phyloP scores from a whole-genome alignment of 2,797 vertebrate species.

The Sphaeramia orbicularis region DNA sequence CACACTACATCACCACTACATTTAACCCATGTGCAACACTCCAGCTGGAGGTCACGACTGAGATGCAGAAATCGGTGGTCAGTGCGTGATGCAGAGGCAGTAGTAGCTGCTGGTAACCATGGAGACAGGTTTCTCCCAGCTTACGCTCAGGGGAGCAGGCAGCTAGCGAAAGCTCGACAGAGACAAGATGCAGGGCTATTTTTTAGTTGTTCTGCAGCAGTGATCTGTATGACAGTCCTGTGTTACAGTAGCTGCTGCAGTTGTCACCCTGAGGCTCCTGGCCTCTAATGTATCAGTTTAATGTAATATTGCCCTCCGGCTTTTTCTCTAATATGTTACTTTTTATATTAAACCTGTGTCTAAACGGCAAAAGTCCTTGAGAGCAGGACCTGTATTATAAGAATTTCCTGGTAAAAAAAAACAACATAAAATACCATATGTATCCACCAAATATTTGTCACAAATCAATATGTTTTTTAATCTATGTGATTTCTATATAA shows the following conservation, averaged over 20 bases:
- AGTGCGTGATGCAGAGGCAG: slow-evolving; percentile 56
- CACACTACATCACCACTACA: slow-evolving; percentile 4
- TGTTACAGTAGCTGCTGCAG: slow-evolving; percentile 32
- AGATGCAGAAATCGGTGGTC: slow-evolving; percentile 33
- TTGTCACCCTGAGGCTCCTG: slow-evolving; percentile 2
- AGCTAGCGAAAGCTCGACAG: slow-evolving; percentile 20
- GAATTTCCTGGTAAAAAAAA: no score
- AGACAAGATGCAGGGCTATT: slow-evolving; percentile 30
- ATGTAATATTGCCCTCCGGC: no score
- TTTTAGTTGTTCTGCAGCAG: slow-evolving; percentile 42
- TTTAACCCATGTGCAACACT: not conserved
- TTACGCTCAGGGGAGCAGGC: slow-evolving; percentile 37
- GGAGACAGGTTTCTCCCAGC: slow-evolving; percentile 69
- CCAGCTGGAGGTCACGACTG: slow-evolving; percentile 14
- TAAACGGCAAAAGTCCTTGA: no score
- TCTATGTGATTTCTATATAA: no score
- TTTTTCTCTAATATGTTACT: no score
- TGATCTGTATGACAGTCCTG: slow-evolving; percentile 45
- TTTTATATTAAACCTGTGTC: no score
- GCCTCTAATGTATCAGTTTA: not conserved
- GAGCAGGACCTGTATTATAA: no score
- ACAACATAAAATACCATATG: no score
- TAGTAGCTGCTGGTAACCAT: slow-evolving; percentile 72
- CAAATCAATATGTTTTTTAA: no score
- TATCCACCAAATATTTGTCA: no score